Evolutionary conservation across 1,140 invertebrate species (phyloP).

Genomic region (Zaprionus vittiger): DNA sequence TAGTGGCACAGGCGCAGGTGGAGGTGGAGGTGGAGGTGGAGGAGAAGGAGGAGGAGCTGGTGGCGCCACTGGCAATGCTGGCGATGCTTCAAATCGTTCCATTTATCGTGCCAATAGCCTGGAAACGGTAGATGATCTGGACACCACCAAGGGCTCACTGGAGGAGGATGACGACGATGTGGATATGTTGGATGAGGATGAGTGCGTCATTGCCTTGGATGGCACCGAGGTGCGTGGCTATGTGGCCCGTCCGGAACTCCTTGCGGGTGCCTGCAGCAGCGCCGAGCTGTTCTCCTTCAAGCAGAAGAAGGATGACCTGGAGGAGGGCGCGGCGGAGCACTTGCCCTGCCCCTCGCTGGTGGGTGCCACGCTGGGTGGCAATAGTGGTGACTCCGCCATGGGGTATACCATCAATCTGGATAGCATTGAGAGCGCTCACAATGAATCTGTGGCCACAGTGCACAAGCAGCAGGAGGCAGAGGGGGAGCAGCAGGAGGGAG

Average conservation of each 20-base stretch:
- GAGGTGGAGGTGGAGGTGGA: no score
- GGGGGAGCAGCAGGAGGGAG: neutral
- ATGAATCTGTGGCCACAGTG: constrained; percentile 38
- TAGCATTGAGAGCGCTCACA: constrained; percentile 34
- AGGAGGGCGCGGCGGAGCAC: neutral
- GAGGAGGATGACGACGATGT: constrained; percentile 58
- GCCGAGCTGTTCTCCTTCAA: constrained; percentile 68
- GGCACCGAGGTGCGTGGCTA: constrained; percentile 71
- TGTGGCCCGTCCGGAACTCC: constrained; percentile 44
- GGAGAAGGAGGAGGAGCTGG: neutral
- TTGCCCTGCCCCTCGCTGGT: constrained; percentile 43
- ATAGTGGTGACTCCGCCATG: constrained; percentile 58
- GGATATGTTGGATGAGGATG: constrained; percentile 55
- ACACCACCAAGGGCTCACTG: constrained; percentile 67
- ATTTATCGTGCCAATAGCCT: constrained; percentile 67
- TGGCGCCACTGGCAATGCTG: constrained; percentile 8
- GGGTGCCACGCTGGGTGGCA: constrained; percentile 55
- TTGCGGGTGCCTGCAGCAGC: constrained; percentile 45
- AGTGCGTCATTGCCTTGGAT: constrained; percentile 68
- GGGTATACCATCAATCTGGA: constrained; percentile 57
- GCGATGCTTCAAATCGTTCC: constrained; percentile 36
- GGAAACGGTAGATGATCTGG: constrained; percentile 63
- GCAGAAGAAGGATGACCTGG: constrained; percentile 39
- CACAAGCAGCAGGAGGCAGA: constrained; percentile 14
- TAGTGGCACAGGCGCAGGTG: neutral